phyloP scores from a whole-genome alignment of 2,888 invertebrate genomes.

The Horisme vitalbata region DNA sequence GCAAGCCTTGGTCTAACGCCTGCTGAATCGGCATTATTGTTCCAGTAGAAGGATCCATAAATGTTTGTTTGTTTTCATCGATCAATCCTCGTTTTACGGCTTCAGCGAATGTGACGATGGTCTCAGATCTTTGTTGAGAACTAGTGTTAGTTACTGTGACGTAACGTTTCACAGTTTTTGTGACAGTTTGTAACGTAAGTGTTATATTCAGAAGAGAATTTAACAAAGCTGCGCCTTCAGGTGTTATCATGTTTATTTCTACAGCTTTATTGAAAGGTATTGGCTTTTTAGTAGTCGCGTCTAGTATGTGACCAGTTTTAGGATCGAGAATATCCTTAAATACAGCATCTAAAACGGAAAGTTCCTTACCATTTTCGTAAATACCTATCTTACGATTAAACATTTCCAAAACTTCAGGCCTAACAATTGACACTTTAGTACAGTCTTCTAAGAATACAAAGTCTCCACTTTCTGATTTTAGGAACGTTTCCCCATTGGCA shows the following conservation, averaged over 20 bases:
- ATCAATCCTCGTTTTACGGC: conserved; percentile 90
- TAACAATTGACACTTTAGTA: conserved; percentile 88
- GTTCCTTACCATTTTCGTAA: conserved; percentile 88
- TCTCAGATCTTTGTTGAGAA: conserved; percentile 79
- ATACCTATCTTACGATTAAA: conserved; percentile 92
- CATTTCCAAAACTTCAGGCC: conserved; percentile 94
- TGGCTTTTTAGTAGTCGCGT: conserved; percentile 86
- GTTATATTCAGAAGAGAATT: conserved; percentile 94
- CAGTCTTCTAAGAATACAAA: conserved; percentile 91
- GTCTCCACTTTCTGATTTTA: conserved; percentile 89
- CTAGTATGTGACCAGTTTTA: conserved; percentile 92
- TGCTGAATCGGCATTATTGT: conserved; percentile 89
- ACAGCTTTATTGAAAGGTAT: conserved; percentile 94
- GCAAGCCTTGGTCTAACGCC: conserved; percentile 88
- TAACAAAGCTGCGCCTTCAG: conserved; percentile 93
- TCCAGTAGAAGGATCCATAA: conserved; percentile 89
- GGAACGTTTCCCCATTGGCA: conserved; percentile 87
- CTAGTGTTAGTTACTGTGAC: conserved; percentile 89
- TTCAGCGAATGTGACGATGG: conserved; percentile 88
- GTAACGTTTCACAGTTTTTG: conserved; percentile 91
- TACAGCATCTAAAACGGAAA: conserved; percentile 94
- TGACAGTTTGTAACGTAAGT: conserved; percentile 93
- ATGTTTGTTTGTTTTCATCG: conserved; percentile 89
- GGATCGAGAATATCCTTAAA: conserved; percentile 94
- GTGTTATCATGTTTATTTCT: conserved; percentile 91